Evolutionary conservation across 92 coral and sea anemone genomes (phyloP), one percentile per base, ranked within the genome.

Genomic region (Ricordea florida): DNA sequence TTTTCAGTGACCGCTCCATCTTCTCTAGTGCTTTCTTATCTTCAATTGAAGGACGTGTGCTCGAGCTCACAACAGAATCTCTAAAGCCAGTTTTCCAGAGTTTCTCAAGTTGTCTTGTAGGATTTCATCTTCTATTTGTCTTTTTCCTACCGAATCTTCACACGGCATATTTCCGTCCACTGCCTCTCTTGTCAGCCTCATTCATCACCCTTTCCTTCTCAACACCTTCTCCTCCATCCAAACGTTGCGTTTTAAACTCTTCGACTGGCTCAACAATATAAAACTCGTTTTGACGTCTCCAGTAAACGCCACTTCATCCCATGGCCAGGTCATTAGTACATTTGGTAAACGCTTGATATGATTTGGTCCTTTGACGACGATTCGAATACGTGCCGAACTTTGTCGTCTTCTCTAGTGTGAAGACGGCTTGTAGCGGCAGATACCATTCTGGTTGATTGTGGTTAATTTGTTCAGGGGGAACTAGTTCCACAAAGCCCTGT

Each of bases 291-390:
- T 26, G 21, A 80, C 46, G 55, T 85, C 89, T 15, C 79, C 84
- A 31, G 73, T 37, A 65, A 65, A 78, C 0, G 58, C 82, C 2
- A 64, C 73, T 16, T 50, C 32, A 37, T 85, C 82, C 71, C 80
- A 78, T 57, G 60, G 48, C 81, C 90, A 79, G 0, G 81, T 63
- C 22, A 55, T 53, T 15, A 71, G 49, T 15, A 69, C 77, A 25
- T 65, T 57, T 8, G 73, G 76, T n/a, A 78, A 23, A 50, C 47
- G 49, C 10, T 69, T 76, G 36, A 72, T 85, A 59, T 85, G 72
- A 57, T 78, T 78, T 9, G 85, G 85, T 5, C 90, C 90, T 31
- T 78, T 78, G 89, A 57, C 0, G 82, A 81, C 2, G 79, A 52
- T 35, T 87, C 76, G 48, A 81, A 81, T 1, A 81, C 81, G 17